Percentiles rank a stretch among this genome's conserved stretches.
Conservation (phyloP, 1,140 invertebrate species). For the Galleria mellonella region DNA sequence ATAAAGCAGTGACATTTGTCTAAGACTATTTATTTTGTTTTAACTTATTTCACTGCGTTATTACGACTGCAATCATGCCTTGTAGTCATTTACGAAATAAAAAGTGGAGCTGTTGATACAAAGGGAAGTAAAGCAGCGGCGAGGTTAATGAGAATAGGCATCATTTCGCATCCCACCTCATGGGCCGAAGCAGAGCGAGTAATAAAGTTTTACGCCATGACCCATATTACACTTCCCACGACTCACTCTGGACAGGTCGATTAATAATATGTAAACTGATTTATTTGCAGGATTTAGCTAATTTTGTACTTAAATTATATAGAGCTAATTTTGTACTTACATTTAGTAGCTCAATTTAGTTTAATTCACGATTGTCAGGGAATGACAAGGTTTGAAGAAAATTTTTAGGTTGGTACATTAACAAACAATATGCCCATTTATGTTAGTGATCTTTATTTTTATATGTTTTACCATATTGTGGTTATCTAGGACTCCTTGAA, state of each 20-base stretch:
- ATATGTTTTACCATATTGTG: no score
- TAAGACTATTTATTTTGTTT: no score
- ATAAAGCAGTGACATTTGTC: no score
- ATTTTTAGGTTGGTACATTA: no score
- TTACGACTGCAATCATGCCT: constrained; percentile 8
- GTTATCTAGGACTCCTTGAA: no score
- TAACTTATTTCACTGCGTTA: not conserved
- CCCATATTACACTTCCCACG: constrained; percentile 39
- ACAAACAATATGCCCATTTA: no score
- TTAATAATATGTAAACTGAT: constrained; percentile 54
- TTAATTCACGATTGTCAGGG: no score
- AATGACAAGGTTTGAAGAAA: no score
- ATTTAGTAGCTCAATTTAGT: no score
- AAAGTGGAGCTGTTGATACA: constrained; percentile 40
- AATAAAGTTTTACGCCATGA: constrained; percentile 49
- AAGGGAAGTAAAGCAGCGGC: constrained; percentile 29
- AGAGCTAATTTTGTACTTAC: no score
- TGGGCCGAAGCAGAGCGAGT: constrained; percentile 37
- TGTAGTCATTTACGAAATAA: constrained; percentile 19
- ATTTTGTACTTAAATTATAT: no score
- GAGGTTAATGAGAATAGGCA: constrained; percentile 55
- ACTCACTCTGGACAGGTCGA: constrained; percentile 32
- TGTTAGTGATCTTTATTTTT: no score
- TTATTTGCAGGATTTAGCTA: constrained; percentile 23
- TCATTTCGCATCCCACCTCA: constrained; percentile 39